Evolutionary conservation across 2,888 invertebrate species (phyloP), one percentile per base, ranked within the genome.

Genomic region (Neria commutata): DNA sequence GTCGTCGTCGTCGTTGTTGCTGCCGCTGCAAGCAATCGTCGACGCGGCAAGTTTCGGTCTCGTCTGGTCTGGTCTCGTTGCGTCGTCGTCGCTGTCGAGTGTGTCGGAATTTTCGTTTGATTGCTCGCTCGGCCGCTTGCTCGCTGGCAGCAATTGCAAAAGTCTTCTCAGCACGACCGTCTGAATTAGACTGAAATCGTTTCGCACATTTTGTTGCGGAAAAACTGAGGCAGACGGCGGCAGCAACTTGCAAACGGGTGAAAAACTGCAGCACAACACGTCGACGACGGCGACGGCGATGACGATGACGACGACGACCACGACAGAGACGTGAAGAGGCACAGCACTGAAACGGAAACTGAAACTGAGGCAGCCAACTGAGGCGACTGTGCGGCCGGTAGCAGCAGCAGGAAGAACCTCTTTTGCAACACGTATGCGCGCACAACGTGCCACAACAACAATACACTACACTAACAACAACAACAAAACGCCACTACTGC

Each of bases 121-220:
- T 14, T 8, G 33, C 33, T 33, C 33, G 33, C 10, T 14, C 33
- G 10, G 33, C 10, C 33, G 10, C 33, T 8, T 8, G 8, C 14
- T 10, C 33, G 33, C 10, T 10, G 14, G 14, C 33, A 14, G 33
- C 8, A n/a, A n/a, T n/a, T 5, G 14, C 74, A 77, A 80, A 79
- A 79, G 80, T 79, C 79, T 80, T 80, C 78, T 79, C 79, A 79
- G 80, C 79, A 79, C 79, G 80, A 80, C 78, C 75, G 79, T 80
- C 79, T 79, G 79, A 79, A 78, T 79, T 78, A 80, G 79, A 79
- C 79, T 79, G 80, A 79, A 79, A 79, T 75, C 75, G 78, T 79
- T 79, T 80, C 78, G 79, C 79, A 79, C 80, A 79, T 79, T 79
- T 80, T 75, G 79, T 74, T 78, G 75, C 77, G 79, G 79, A 79